Conservation (phyloP, 1,140 invertebrate genomes). For the Drosophila funebris region DNA sequence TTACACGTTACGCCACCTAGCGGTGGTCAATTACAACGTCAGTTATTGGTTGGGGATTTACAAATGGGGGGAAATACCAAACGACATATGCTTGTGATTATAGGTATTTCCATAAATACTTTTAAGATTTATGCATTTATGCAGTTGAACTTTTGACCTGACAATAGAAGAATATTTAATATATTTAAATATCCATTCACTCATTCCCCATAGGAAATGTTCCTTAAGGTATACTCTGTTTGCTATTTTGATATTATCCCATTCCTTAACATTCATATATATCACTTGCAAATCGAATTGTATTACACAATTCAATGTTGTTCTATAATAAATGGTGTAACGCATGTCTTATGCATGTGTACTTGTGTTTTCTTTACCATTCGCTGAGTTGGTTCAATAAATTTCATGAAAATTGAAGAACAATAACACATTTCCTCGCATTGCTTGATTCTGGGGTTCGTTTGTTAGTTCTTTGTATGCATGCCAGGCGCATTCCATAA, state of each 20-base stretch:
- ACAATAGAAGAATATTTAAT: too few relatives aligned
- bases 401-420: slow-evolving; percentile 65
- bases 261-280: too few relatives aligned
- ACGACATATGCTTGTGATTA: neutral
- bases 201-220: too few relatives aligned
- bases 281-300: slow-evolving; percentile 20
- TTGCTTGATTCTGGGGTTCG: slow-evolving; percentile 33
- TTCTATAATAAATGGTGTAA: neutral
- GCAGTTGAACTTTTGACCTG: too few relatives aligned
- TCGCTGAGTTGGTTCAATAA: slow-evolving; percentile 53
- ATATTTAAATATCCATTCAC: too few relatives aligned
- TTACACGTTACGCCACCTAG: slow-evolving; percentile 24
- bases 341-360: too few relatives aligned
- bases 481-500: slow-evolving; percentile 63
- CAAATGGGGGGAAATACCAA: neutral
- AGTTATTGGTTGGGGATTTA: neutral
- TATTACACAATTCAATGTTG: neutral
- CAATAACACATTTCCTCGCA: slow-evolving; percentile 60
- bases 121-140: too few relatives aligned
- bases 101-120: neutral
- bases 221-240: too few relatives aligned
- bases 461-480: slow-evolving; percentile 44
- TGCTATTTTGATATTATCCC: too few relatives aligned
- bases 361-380: slow-evolving; percentile 25
- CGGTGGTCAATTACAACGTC: slow-evolving; percentile 3